Base-by-base conservation (phyloP, 2,113 vertebrate species). In the Syrrhaptes paradoxus region DNA sequence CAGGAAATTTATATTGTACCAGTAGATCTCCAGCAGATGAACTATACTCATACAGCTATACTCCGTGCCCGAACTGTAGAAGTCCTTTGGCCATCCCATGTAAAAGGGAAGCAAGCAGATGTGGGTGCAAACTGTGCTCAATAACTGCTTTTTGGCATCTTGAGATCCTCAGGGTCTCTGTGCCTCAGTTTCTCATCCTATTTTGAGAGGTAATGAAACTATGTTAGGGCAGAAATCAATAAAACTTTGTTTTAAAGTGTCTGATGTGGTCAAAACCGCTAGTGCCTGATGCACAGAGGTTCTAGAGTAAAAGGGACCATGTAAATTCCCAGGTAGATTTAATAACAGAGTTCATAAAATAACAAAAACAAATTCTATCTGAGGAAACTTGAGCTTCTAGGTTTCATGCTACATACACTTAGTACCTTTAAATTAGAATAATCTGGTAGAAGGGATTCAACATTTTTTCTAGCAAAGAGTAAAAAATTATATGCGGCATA, bases 321-420 rank as follows among this genome's bases (percentile, higher is more conserved):
- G 29, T 14, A 80, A 88, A 41, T 54, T 93, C 68, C 65, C 73
- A 90, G 78, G 43, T 88, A 96, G 87, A 75, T 91, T 87, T 90
- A 91, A 74, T 93, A 95, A 66, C 59, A 88, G 46, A 84, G 61
- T 74, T 91, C 72, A 92, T 94, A 97, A 97, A 97, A 95, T 87
- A 95, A 95, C 82, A 57, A 93, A 95, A 94, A n/a, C n/a, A 89
- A 80, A 91, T 71, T 92, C 90, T 68, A 3, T 76, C 81, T 80
- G 51, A 66, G 91, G 96, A 97, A 97, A 97, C 93, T 41, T 90
- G 95, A 95, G 72, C 73, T 88, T 83, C 61, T 24, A 54, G 52
- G 65, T 90, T 94, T 94, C 85, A 92, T 73, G 79, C 49, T 34
- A 74, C 72, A 79, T 87, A 80, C 46, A 67, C 72, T 93, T 93